Base-by-base conservation (phyloP, 2,797 vertebrate species). In the Platyrinchus mystaceus region DNA sequence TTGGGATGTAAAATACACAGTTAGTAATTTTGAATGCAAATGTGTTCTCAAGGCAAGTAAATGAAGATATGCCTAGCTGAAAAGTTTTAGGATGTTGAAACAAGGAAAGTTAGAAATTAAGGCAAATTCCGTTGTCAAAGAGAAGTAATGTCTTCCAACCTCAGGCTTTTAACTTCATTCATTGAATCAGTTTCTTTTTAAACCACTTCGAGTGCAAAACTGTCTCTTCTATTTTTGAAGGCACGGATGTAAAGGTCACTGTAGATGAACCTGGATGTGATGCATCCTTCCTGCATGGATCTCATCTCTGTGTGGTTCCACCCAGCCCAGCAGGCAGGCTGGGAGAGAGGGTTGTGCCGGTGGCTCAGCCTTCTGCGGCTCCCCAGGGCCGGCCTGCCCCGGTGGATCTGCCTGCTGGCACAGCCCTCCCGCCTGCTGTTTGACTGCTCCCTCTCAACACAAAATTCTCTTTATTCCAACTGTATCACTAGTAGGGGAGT, bases 261-360 rank as follows among this genome's bases (percentile, higher is more conserved):
- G 1, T 7, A 13, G 39, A 2, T 18, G 30, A 71, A 27, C 18
- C 24, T 39, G 36, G 36, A 7, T 20, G 36, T 27, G n/a, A 6
- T 53, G 30, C 23, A n/a, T 66, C 68, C 37, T 30, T 74, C 39
- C 76, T 55, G 27, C 50, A 11, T 1, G 13, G 50, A 58, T 6
- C 9, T 0, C 15, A 2, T 18, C 20, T 19, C 47, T 10, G 26
- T 32, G 47, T 1, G 3, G 6, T 58, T 47, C 30, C 2, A 0
- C 8, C 27, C 68, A 47, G 63, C 43, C 26, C 36, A 13, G 74
- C 5, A 7, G 28, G 67, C 28, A 80, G 52, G 18, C 39, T 36
- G 73, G 70, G 41, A 32, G 22, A 16, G 26, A 32, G 17, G 24
- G 10, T 3, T 74, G 46, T 36, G 34, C 22, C 2, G 36, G 64